A percentile compares a stretch with the other conserved stretches of the same genome.
These are phyloP conservation scores for Dinoponera quadriceps DNA, from an alignment of 1,140 invertebrate species.

Conservation along the genomic window DNA sequence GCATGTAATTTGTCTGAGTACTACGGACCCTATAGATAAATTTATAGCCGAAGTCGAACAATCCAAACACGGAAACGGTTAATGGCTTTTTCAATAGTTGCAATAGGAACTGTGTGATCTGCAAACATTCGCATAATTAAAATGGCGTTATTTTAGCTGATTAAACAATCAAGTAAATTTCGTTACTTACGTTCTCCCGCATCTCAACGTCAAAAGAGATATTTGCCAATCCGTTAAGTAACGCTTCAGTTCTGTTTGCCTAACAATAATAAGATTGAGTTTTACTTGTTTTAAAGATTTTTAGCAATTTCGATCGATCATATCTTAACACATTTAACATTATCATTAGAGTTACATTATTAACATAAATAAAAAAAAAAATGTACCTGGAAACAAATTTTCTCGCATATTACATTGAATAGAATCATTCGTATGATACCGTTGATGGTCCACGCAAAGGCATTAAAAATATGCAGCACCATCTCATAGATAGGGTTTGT, in stretches of 20 bases:
- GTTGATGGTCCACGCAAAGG: not conserved
- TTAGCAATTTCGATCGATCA: not conserved
- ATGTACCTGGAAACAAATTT: conserved; percentile 28
- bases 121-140: not conserved
- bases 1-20: not conserved
- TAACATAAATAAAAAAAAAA: not conserved
- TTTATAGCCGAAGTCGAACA: conserved; percentile 4
- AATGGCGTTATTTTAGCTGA: not conserved
- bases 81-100: not conserved
- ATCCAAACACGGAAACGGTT: not conserved
- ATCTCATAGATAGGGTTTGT: not conserved
- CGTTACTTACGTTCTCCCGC: not conserved
- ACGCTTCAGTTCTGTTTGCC: not conserved
- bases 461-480: not conserved
- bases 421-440: conserved; percentile 21
- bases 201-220: too few relatives aligned
- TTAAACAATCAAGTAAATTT: not conserved
- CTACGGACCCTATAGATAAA: not conserved
- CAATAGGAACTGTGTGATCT: conserved; percentile 1
- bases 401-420: conserved; percentile 27
- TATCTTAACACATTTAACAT: not conserved
- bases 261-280: conserved; percentile 1
- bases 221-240: too few relatives aligned
- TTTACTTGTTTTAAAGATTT: not conserved
- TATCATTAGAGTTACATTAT: not conserved